A percentile compares a stretch with the other conserved stretches of the same genome.
Conservation (phyloP, 2,113 vertebrate species). For the Tonatia bakeri region DNA sequence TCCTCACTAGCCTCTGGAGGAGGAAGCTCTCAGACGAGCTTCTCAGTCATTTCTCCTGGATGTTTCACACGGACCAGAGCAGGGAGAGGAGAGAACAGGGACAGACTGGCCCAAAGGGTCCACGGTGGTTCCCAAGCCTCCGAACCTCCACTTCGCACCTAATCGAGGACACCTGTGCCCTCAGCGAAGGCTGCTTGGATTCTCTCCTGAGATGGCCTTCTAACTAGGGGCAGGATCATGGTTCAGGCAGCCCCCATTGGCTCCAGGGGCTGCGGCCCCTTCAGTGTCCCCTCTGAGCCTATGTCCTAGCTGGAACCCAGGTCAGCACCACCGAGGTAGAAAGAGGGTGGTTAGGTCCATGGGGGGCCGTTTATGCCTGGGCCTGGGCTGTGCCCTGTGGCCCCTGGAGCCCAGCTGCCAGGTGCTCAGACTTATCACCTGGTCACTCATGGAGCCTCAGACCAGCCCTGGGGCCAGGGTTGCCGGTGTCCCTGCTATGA, state of each 20-base stretch:
- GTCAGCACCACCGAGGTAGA: background rate
- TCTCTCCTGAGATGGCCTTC: background rate
- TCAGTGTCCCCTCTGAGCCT: background rate
- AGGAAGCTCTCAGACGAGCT: background rate
- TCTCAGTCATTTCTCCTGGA: background rate
- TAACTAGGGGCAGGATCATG: accelerated
- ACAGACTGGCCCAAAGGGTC: background rate
- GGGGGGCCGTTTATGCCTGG: accelerated
- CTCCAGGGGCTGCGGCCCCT: background rate
- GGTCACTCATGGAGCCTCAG: background rate
- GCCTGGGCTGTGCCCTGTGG: background rate
- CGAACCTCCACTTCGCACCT: background rate
- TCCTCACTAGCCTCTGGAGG: accelerated
- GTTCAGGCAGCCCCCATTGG: background rate
- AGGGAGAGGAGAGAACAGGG: no score
- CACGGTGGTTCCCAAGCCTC: background rate
- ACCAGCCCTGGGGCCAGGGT: background rate
- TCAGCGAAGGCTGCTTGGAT: no score
- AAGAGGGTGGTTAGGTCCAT: accelerated
- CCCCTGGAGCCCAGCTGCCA: background rate
- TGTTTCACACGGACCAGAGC: background rate
- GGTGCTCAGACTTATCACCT: no score
- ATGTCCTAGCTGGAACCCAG: background rate
- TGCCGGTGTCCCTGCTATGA: background rate
- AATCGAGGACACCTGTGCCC: background rate